Evolutionary conservation across 1,140 invertebrate species (phyloP), one percentile per base, ranked within the genome.

Genomic region (Frieseomelitta varia): DNA sequence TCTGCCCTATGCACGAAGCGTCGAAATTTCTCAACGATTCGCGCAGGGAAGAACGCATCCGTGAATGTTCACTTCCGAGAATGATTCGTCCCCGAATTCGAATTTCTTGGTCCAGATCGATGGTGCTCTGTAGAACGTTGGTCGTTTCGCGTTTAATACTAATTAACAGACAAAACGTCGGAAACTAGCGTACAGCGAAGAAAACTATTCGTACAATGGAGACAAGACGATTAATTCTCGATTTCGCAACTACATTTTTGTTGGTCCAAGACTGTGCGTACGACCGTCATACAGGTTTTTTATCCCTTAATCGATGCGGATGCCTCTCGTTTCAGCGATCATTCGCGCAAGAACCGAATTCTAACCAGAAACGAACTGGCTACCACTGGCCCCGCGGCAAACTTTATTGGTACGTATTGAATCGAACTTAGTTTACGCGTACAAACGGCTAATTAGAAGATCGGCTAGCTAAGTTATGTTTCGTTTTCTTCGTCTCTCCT

Each of bases 231-330:
- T 11, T 67, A 1, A n/a, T 30, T 30, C 63, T 67, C 17, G 30
- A 67, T 1, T 67, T 34, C 34, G 27, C 27, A 12, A 67, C 19
- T 67, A 67, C 30, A 12, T 47, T 47, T 39, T 47, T 34, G 2
- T 74, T 90, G 87, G 87, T 89, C 88, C 87, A 79, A n/a, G 30
- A 55, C 84, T 88, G 87, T 88, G 87, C 87, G 87, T 88, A 79
- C 88, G 34, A 75, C 87, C 76, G 67, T 79, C 2, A 47, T 10
- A 21, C 24, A 34, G 51, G n/a, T n/a, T n/a, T 78, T 79, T 51
- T 4, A 47, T 47, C 56, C 12, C n/a, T 17, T 6, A 21, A n/a
- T 56, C 51, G 72, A 78, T 71, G 65, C 81, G 61, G 81, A 83
- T 81, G 30, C 27, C 30, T 78, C 53, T n/a, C n/a, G 34, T 12